phyloP scores from a whole-genome alignment of 1,140 invertebrate genomes.

The Drosophila tani region DNA sequence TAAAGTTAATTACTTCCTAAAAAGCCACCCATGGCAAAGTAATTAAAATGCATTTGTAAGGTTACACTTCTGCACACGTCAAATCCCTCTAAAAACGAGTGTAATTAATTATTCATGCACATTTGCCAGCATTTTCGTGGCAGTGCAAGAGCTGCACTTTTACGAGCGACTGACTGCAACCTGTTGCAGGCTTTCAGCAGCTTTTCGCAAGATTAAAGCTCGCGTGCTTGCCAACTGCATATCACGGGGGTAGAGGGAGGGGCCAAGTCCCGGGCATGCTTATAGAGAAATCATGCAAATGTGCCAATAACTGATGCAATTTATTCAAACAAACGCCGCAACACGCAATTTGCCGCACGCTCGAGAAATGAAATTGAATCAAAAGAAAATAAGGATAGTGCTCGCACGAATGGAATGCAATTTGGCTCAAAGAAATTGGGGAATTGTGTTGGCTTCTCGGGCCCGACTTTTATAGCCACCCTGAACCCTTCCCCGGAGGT shows the following conservation, averaged over 20 bases:
- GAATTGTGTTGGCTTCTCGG: slow-evolving; percentile 15
- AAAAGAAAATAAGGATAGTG: slow-evolving; percentile 27
- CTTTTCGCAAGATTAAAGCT: slow-evolving; percentile 22
- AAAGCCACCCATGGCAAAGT: not conserved
- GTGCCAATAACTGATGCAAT: slow-evolving; percentile 68
- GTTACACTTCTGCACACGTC: not conserved
- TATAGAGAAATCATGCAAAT: slow-evolving; percentile 57
- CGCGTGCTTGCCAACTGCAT: slow-evolving; percentile 67
- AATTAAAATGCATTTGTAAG: slow-evolving; percentile 16
- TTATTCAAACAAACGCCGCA: slow-evolving; percentile 47
- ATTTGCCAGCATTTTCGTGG: slow-evolving; percentile 3
- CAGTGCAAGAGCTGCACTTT: slow-evolving; percentile 2
- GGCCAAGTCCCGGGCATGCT: not conserved
- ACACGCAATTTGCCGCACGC: slow-evolving; percentile 58
- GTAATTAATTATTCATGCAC: slow-evolving; percentile 2
- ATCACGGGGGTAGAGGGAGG: not conserved
- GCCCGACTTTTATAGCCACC: slow-evolving; percentile 29
- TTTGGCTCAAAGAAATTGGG: slow-evolving; percentile 42
- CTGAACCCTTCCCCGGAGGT: slow-evolving; percentile 18
- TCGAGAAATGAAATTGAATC: slow-evolving; percentile 50
- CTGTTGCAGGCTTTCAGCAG: slow-evolving; percentile 57
- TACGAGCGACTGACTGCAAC: slow-evolving; percentile 24
- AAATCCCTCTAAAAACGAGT: not conserved
- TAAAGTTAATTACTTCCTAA: slow-evolving; percentile 9
- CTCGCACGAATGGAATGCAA: slow-evolving; percentile 63